Evolutionary conservation across 2,888 invertebrate species (phyloP).

Genomic region (Blastobasis lacticolella): DNA sequence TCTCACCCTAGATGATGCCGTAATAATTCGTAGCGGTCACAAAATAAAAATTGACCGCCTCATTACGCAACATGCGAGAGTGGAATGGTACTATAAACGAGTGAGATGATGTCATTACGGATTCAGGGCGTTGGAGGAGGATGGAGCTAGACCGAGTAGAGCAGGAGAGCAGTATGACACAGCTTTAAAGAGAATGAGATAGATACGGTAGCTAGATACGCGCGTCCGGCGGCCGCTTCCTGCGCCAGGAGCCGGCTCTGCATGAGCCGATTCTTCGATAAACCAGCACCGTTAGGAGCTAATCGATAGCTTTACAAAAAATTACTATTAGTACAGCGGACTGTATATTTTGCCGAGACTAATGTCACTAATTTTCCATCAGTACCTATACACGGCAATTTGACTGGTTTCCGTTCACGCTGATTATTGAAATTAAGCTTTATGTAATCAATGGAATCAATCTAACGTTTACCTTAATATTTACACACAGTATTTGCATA

Average conservation of each 20-base stretch:
- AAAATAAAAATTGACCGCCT: slow-evolving; percentile 60
- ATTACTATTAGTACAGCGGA: not conserved
- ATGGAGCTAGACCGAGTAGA: slow-evolving; percentile 30
- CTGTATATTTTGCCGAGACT: not conserved
- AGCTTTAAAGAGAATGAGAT: slow-evolving; percentile 55
- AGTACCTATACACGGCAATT: not conserved
- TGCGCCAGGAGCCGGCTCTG: slow-evolving; percentile 29
- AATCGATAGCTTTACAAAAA: not conserved
- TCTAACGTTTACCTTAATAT: too few relatives aligned
- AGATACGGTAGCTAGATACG: slow-evolving; percentile 65
- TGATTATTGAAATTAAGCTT: too few relatives aligned
- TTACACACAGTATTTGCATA: too few relatives aligned
- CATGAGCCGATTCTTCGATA: not conserved
- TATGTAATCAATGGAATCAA: too few relatives aligned
- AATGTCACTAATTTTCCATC: not conserved
- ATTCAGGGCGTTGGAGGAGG: slow-evolving; percentile 32
- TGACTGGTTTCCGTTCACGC: not conserved
- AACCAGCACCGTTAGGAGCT: slow-evolving; percentile 1
- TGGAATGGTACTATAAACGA: slow-evolving; percentile 35
- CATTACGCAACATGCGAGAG: slow-evolving; percentile 56
- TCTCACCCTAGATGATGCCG: slow-evolving; percentile 42
- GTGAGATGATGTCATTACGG: slow-evolving; percentile 32
- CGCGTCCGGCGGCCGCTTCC: slow-evolving; percentile 63
- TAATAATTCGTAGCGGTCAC: slow-evolving; percentile 58
- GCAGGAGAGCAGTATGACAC: slow-evolving; percentile 45